Evolutionary conservation across 2,888 invertebrate species (phyloP).

Genomic region (Galeruca laticollis): DNA sequence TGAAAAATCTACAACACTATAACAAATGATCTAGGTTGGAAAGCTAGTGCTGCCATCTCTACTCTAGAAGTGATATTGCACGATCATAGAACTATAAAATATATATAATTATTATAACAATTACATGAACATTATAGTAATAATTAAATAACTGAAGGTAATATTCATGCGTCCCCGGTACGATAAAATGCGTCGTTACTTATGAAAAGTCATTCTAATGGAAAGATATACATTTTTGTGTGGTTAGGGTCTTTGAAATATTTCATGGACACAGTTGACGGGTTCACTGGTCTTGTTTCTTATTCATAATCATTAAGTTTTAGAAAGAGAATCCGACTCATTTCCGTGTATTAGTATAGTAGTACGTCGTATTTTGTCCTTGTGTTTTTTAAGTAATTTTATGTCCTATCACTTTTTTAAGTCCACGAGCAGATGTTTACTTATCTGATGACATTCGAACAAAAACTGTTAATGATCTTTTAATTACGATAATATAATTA

Average conservation of each 20-base stretch:
- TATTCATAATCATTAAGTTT: constrained; percentile 49
- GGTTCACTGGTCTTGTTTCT: constrained; percentile 52
- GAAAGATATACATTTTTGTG: constrained; percentile 38
- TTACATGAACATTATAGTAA: not conserved
- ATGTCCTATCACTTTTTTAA: constrained; percentile 18
- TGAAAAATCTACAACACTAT: too few species aligned
- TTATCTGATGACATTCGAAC: too few species aligned
- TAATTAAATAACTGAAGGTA: not conserved
- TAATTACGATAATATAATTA: too few species aligned
- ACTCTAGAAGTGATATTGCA: too few species aligned
- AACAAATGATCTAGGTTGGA: too few species aligned
- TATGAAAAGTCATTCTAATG: constrained; percentile 32
- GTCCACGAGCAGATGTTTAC: constrained; percentile 24
- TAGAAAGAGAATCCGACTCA: constrained; percentile 45
- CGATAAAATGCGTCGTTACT: constrained; percentile 13
- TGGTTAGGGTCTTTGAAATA: constrained; percentile 50
- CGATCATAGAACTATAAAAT: too few species aligned
- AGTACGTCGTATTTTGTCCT: constrained; percentile 47
- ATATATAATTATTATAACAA: too few species aligned
- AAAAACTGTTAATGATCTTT: too few species aligned
- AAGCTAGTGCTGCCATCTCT: too few species aligned
- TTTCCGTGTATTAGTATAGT: constrained; percentile 53
- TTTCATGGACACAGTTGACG: constrained; percentile 50
- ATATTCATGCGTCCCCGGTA: constrained; percentile 2
- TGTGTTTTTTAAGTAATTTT: constrained; percentile 38